phyloP scores from a whole-genome alignment of 2,888 invertebrate species.

The Amblyteles armatorius region DNA sequence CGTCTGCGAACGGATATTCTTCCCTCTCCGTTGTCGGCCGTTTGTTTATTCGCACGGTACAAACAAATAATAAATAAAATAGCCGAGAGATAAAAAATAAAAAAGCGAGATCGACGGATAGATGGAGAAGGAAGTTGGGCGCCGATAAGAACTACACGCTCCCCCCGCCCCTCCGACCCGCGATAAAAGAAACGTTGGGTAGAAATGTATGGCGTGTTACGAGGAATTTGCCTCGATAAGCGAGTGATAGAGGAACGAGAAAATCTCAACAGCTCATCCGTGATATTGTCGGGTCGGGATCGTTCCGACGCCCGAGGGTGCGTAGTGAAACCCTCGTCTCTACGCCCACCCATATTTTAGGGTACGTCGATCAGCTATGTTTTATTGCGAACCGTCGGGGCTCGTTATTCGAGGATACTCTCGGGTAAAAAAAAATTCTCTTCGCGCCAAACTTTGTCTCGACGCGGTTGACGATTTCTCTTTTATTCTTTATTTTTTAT shows the following conservation, averaged over 20 bases:
- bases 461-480: not conserved
- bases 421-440: not conserved
- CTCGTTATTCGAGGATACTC: constrained; percentile 21
- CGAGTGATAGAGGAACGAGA: constrained; percentile 14
- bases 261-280: constrained; percentile 49
- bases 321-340: not conserved
- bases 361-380: constrained; percentile 64
- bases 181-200: constrained; percentile 31
- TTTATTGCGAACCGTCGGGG: constrained; percentile 57
- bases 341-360: constrained; percentile 49
- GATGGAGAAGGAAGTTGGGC: not conserved
- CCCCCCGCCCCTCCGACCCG: not conserved
- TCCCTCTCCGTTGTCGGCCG: constrained; percentile 9
- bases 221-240: constrained; percentile 27
- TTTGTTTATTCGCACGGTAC: constrained; percentile 39
- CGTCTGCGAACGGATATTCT: constrained; percentile 33
- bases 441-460: not conserved
- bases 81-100: not conserved
- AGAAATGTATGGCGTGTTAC: constrained; percentile 16
- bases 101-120: not conserved
- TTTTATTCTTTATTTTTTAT: not conserved
- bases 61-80: constrained; percentile 3
- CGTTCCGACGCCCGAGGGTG: not conserved
- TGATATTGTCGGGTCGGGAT: constrained; percentile 38
- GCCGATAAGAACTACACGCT: constrained; percentile 18